Evolutionary conservation across 53 echinoderm and acorn worm species (phyloP).

Genomic region (Temnopleurus reevesii): DNA sequence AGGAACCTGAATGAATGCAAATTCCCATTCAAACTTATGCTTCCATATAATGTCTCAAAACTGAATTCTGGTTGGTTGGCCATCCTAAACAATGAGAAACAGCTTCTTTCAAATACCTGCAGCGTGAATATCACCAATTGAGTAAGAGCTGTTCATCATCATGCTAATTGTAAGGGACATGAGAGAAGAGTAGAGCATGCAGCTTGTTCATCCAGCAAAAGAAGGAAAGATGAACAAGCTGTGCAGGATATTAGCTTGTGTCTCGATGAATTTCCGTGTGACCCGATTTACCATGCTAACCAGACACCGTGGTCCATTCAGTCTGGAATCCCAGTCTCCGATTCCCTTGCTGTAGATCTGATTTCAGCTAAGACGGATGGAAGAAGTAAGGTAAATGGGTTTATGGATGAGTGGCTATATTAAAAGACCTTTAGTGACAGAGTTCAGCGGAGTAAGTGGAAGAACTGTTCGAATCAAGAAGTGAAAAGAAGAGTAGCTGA

Average conservation of each 20-base stretch:
- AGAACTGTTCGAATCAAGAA: conserved; percentile 62
- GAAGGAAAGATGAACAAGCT: conserved; percentile 33
- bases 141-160: conserved; percentile 62
- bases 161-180: conserved; percentile 30
- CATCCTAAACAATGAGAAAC: conserved; percentile 68
- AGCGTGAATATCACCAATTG: conserved; percentile 70
- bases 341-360: conserved; percentile 46
- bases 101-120: conserved; percentile 60
- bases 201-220: conserved; percentile 40
- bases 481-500: conserved; percentile 24
- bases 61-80: too few species aligned
- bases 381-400: conserved; percentile 55
- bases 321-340: conserved; percentile 60
- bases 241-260: conserved; percentile 55
- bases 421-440: conserved; percentile 59
- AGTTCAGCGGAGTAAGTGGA: conserved; percentile 59
- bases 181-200: conserved; percentile 12
- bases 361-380: conserved; percentile 57
- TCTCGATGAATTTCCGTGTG: conserved; percentile 35
- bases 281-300: conserved; percentile 58
- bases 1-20: conserved; percentile 63
- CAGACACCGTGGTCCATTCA: conserved; percentile 61
- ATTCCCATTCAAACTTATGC: conserved; percentile 63
- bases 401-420: conserved; percentile 64
- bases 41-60: too few species aligned